A percentile compares a stretch with the other conserved stretches of the same genome.
Conservation (phyloP, 1,140 invertebrate species). For the Eufriesea mexicana region DNA sequence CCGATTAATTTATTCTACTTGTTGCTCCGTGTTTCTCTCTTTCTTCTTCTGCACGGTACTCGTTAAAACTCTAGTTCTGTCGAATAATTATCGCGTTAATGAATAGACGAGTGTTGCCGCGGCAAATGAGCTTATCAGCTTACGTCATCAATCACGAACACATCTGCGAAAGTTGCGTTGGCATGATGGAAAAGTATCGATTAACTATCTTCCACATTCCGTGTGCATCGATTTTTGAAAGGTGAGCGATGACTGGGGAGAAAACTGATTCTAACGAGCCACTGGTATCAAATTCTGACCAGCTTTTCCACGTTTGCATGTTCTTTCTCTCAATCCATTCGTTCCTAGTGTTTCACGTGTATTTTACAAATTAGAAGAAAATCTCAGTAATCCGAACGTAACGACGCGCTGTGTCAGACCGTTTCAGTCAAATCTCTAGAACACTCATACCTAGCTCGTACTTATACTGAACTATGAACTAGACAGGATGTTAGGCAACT, state of each 20-base stretch:
- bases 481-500: no score
- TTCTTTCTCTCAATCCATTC: no score
- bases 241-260: not conserved
- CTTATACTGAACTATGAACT: no score
- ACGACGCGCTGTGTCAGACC: no score
- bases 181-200: slow-evolving; percentile 1
- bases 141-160: not conserved
- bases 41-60: not conserved
- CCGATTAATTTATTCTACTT: not conserved
- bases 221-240: no score
- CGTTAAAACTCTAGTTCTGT: no score
- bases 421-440: no score
- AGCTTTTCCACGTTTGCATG: not conserved
- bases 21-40: not conserved
- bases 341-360: no score
- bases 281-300: not conserved
- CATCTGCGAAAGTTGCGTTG: not conserved
- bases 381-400: no score
- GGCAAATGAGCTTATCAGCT: not conserved
- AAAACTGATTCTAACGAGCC: not conserved
- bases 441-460: no score
- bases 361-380: no score
- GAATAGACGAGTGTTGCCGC: not conserved
- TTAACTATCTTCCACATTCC: slow-evolving; percentile 12
- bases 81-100: not conserved